phyloP scores from a whole-genome alignment of 1,140 invertebrate genomes.

The Monochamus saltuarius region DNA sequence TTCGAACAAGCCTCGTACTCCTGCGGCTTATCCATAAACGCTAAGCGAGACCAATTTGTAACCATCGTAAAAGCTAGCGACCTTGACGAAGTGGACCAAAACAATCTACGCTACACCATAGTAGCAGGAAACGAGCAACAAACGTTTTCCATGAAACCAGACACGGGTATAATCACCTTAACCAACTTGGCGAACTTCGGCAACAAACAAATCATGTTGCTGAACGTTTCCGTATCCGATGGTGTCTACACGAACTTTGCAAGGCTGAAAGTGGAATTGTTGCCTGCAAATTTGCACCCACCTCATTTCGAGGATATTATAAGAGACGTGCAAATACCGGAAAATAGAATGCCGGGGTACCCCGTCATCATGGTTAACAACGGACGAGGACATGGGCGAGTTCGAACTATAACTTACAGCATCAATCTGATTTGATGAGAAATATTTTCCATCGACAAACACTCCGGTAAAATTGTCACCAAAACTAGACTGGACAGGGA shows the following conservation, averaged over 20 bases:
- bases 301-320: slow-evolving; percentile 75
- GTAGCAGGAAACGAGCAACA: slow-evolving; percentile 82
- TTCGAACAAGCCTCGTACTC: slow-evolving; percentile 82
- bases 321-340: slow-evolving; percentile 50
- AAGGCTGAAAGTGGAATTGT: slow-evolving; percentile 74
- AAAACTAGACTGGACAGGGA: slow-evolving; percentile 80
- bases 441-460: slow-evolving; percentile 75
- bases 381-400: slow-evolving; percentile 79
- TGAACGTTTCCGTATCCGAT: slow-evolving; percentile 91
- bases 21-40: slow-evolving; percentile 78
- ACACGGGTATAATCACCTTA: slow-evolving; percentile 66
- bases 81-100: slow-evolving; percentile 76
- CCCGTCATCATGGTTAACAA: slow-evolving; percentile 72
- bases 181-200: slow-evolving; percentile 68
- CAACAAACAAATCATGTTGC: slow-evolving; percentile 61
- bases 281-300: slow-evolving; percentile 76
- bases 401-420: slow-evolving; percentile 76
- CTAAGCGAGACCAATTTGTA: slow-evolving; percentile 82
- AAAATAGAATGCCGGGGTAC: slow-evolving; percentile 78
- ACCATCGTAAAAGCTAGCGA: slow-evolving; percentile 85
- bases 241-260: slow-evolving; percentile 87
- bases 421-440: slow-evolving; percentile 81
- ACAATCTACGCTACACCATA: slow-evolving; percentile 76
- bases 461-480: slow-evolving; percentile 77
- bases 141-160: slow-evolving; percentile 77